Base-by-base conservation (phyloP, 2,888 invertebrate genomes). In the Macropis europaea region DNA sequence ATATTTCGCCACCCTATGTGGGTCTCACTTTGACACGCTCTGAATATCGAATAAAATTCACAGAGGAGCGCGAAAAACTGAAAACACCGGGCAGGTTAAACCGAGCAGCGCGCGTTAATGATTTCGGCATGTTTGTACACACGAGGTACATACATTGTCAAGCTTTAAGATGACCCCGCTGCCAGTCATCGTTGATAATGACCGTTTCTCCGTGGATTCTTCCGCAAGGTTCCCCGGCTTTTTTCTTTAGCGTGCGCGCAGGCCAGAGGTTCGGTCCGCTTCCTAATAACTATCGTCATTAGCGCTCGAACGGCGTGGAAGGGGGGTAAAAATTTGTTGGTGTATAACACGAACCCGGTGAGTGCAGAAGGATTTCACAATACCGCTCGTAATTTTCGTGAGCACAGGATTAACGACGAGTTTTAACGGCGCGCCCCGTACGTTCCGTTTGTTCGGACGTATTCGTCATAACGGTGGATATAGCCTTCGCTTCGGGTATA, bases 151-250 rank as follows among this genome's bases (percentile, higher is more conserved):
- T 47, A 56, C 66, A 73, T 79, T 76, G 74, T 77, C 67, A 64
- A 59, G 66, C 45, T 19, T 28, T 61, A 82, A 79, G 83, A 85
- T 82, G 84, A 85, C 82, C 79, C 74, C 76, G 74, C 74, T 85
- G 87, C 86, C 82, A 86, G 87, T 87, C 86, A 87, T 86, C 84
- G 82, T 82, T 84, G 84, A 84, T 87, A 87, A 87, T 86, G 82
- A 85, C 81, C 83, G 68, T 76, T 79, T 72, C 77, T 71, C 76
- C 60, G 57, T 57, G 28, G 22, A 43, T 45, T 52, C 54, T 30
- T 40, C 53, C 52, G 19, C 17, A 13, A 42, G 60, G 28, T 34
- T 40, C 17, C 22, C 30, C 38, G 15, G n/a, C 48, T 43, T 53
- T 63, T 72, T 61, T 64, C 56, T 62, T 57, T 66, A 60, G 48